Percentiles rank a stretch among this genome's conserved stretches.
phyloP scores from a whole-genome alignment of 1,140 invertebrate species.

The Globodera ellingtonae region DNA sequence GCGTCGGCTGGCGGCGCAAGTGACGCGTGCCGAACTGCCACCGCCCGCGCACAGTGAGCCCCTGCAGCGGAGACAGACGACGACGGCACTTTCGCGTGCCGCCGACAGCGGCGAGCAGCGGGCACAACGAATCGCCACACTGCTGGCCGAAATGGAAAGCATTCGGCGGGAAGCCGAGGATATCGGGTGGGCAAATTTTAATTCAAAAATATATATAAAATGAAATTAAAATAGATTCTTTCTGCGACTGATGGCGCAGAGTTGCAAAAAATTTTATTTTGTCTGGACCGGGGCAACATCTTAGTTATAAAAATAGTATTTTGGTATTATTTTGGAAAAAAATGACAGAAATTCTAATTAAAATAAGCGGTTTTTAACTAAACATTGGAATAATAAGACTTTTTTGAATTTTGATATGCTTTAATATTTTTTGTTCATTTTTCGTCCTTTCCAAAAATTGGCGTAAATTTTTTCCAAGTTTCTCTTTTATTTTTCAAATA shows the following conservation, averaged over 20 bases:
- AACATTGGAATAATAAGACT: neutral
- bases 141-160: neutral
- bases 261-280: too few relatives aligned
- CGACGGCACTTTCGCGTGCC: neutral
- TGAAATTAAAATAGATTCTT: too few relatives aligned
- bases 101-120: slow-evolving; percentile 6
- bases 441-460: too few relatives aligned
- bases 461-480: neutral
- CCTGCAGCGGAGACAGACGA: neutral
- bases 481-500: too few relatives aligned
- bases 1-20: neutral
- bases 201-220: neutral
- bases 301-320: too few relatives aligned
- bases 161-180: slow-evolving; percentile 11
- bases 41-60: neutral
- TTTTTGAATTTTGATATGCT: neutral
- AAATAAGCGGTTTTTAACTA: too few relatives aligned
- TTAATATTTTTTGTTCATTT: too few relatives aligned
- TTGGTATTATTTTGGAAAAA: too few relatives aligned
- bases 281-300: too few relatives aligned
- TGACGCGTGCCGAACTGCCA: neutral
- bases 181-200: neutral
- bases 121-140: neutral
- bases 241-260: too few relatives aligned
- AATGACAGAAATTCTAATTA: too few relatives aligned